Percentiles rank a stretch among this genome's conserved stretches.
These are phyloP conservation scores for Rhizoglyphus robini DNA, from an alignment of 1,140 invertebrate genomes.

Conservation along the genomic window DNA sequence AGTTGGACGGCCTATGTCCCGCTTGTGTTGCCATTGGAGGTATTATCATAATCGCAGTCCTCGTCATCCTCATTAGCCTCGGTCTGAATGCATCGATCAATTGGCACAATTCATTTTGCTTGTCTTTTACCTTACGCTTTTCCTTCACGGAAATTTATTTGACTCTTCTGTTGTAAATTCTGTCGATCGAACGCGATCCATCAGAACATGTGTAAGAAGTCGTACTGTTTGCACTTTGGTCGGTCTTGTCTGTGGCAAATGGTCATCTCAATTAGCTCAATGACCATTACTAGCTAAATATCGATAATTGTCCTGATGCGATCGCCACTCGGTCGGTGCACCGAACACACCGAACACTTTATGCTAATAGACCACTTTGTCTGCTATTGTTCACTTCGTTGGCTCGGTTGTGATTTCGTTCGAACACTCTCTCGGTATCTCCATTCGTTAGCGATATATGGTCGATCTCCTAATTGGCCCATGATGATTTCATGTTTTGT, in stretches of 20 bases:
- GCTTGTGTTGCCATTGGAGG: neutral
- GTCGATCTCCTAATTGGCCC: neutral
- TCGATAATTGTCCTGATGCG: neutral
- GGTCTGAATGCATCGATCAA: neutral
- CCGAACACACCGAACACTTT: neutral
- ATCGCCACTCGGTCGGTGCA: too few species aligned
- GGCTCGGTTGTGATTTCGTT: too few species aligned
- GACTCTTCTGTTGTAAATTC: too few species aligned
- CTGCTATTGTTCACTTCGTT: neutral
- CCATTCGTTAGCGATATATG: too few species aligned
- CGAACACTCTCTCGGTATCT: too few species aligned
- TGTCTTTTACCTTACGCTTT: neutral
- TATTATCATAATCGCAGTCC: slow-evolving; percentile 6
- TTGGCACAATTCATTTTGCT: neutral
- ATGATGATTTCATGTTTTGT: too few species aligned
- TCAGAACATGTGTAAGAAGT: too few species aligned
- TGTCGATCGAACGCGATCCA: too few species aligned
- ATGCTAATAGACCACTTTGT: neutral
- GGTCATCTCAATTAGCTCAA: neutral
- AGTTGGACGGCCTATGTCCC: neutral
- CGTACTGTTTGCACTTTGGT: too few species aligned
- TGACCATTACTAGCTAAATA: neutral
- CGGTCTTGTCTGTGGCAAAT: too few species aligned
- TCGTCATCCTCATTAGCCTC: slow-evolving; percentile 12
- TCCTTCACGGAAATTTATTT: too few species aligned